Percentiles rank a stretch among this genome's conserved stretches.
phyloP scores from a whole-genome alignment of 1,140 invertebrate genomes.

The Drosophila repleta region DNA sequence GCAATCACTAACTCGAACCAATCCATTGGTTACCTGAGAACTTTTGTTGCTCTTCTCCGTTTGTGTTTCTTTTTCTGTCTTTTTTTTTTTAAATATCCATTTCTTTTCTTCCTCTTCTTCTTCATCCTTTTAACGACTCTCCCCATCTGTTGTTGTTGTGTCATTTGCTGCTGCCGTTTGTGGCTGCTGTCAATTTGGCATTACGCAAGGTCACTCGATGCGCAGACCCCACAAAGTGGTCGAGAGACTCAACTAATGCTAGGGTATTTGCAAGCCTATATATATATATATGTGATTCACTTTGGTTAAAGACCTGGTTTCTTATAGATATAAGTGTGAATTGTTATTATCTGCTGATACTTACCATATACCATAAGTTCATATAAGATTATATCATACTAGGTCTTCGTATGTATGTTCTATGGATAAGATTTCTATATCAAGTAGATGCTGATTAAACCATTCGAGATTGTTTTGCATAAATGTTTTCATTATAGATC shows the following conservation, averaged over 20 bases:
- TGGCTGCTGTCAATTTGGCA: slow-evolving; percentile 37
- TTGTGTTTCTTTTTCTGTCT: background rate
- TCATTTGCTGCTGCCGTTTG: slow-evolving; percentile 18
- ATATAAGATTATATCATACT: no score
- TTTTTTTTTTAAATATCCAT: background rate
- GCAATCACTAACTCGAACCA: slow-evolving; percentile 73
- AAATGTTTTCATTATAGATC: no score
- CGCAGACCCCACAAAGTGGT: slow-evolving; percentile 16
- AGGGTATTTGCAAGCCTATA: background rate
- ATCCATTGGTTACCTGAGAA: slow-evolving; percentile 73
- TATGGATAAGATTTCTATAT: no score
- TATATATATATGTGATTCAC: no score
- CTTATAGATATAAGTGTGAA: no score
- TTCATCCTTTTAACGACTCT: slow-evolving; percentile 24
- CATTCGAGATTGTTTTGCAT: no score
- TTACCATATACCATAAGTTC: no score
- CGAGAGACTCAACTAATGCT: background rate
- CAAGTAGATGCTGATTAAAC: no score
- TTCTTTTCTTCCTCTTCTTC: no score
- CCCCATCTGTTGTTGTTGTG: slow-evolving; percentile 6
- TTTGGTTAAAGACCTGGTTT: no score
- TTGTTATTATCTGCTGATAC: no score
- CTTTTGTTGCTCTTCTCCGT: slow-evolving; percentile 19
- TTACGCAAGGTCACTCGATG: slow-evolving; percentile 49
- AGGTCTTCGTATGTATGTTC: no score